Base-by-base conservation (phyloP, 1,140 invertebrate genomes). In the Sinonovacula constricta region DNA sequence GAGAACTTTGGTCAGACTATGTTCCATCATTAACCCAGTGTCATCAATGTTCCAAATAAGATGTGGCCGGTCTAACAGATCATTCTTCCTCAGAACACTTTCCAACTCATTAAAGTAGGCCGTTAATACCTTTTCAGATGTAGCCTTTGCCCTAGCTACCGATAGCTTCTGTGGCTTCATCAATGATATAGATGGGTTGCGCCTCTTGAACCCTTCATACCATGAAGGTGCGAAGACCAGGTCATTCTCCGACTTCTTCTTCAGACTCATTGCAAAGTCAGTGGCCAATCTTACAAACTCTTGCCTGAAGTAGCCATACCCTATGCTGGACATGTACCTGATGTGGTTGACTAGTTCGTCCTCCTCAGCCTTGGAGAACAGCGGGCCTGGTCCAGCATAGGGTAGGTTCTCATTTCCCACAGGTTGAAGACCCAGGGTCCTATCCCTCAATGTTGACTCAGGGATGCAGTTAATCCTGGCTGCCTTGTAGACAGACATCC, bases 11-110 rank as follows among this genome's bases (percentile, higher is more conserved):
- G 62, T 5, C 36, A 69, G 69, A 22, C 89, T 72, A 66, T 92
- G 90, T 7, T 84, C 88, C 30, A 91, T 57, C 2, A 83, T 79
- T 79, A 88, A 90, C 2, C 87, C 89, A 70, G 91, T 91, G 79
- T 91, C 89, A 83, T 91, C 90, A 68, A 91, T 84, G 78, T 91
- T 91, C 67, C 82, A 91, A 34, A 91, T 87, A 22, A 65, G 70
- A 77, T 90, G 68, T 51, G 87, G 86, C 34, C 75, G 72, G 65
- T 85, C 36, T 22, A n/a, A 59, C 28, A 91, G 45, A 53, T 86
- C 53, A 45, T 57, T 36, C 24, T 56, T 63, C 5, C 18, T 33
- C 56, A 80, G 3, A 49, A 74, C 49, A 14, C 66, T 34, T 10
- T 54, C 66, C 1, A 79, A 28, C 22, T 59, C 57, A 28, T 28